phyloP scores from a whole-genome alignment of 1,140 invertebrate species.

The Agraylea sexmaculata region DNA sequence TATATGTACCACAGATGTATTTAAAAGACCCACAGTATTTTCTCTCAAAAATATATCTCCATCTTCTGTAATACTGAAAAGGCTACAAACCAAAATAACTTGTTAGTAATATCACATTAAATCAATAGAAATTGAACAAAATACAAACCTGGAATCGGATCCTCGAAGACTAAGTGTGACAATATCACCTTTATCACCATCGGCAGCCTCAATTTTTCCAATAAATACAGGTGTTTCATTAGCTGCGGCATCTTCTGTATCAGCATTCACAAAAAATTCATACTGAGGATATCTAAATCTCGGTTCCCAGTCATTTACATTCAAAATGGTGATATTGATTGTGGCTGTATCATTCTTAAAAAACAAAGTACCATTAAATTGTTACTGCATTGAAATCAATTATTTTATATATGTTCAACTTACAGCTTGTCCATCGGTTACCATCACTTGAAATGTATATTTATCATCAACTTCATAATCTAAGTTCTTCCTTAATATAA shows the following conservation, averaged over 20 bases:
- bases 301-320: constrained; percentile 90
- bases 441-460: constrained; percentile 70
- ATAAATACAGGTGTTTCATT: constrained; percentile 37
- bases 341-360: constrained; percentile 60
- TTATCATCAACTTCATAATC: constrained; percentile 67
- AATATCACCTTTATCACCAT: constrained; percentile 66
- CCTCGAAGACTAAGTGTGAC: constrained; percentile 59
- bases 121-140: neutral
- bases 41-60: constrained; percentile 41
- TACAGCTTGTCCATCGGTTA: constrained; percentile 69
- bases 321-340: constrained; percentile 68
- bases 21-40: constrained; percentile 32
- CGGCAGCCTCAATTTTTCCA: constrained; percentile 61
- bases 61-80: constrained; percentile 39
- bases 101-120: constrained; percentile 2
- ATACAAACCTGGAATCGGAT: constrained; percentile 50
- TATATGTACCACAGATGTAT: constrained; percentile 51
- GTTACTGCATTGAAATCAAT: neutral
- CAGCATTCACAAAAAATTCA: constrained; percentile 59
- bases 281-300: constrained; percentile 77
- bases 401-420: constrained; percentile 23
- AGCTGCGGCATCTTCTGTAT: constrained; percentile 28
- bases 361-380: constrained; percentile 2
- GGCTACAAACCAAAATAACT: constrained; percentile 24
- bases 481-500: constrained; percentile 60